phyloP scores from a whole-genome alignment of 2,113 vertebrate genomes.

The Atlantisia rogersi region DNA sequence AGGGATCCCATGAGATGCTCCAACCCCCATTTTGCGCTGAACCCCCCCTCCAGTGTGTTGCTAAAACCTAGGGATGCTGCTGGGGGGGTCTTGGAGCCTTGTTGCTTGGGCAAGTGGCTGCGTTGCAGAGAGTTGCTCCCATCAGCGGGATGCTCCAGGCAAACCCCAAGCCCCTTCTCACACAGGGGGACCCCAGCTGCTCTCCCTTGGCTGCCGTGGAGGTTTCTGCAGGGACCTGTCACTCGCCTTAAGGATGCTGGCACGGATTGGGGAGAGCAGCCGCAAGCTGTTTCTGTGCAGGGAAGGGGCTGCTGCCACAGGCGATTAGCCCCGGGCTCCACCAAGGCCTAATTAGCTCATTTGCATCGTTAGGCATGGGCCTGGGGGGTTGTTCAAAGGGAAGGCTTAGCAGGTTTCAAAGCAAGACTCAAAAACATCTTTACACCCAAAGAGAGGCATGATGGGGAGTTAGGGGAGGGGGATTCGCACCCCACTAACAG shows the following conservation, averaged over 20 bases:
- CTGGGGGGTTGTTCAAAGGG: constrained; percentile 27
- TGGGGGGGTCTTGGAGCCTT: neutral
- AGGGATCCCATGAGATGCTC: neutral
- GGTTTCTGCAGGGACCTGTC: neutral
- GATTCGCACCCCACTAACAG: neutral
- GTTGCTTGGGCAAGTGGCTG: neutral
- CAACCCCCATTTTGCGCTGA: neutral
- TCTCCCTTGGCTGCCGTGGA: accelerated
- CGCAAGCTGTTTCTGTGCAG: neutral
- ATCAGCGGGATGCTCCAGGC: neutral
- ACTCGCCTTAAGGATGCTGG: neutral
- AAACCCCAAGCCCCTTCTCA: neutral
- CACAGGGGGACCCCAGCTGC: accelerated
- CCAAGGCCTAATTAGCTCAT: constrained; percentile 45
- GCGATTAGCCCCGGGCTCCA: constrained; percentile 28
- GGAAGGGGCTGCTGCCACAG: neutral
- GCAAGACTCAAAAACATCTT: constrained; percentile 6
- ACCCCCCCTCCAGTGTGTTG: accelerated
- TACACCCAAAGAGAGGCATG: neutral
- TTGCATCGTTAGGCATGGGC: constrained; percentile 33
- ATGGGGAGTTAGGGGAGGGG: neutral
- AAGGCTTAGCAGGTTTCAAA: constrained; percentile 48
- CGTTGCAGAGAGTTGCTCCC: neutral
- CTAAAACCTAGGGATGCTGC: neutral
- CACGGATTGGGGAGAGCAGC: neutral